Percentiles rank a stretch among this genome's conserved stretches.
These are phyloP conservation scores for Crematogaster levior DNA, from an alignment of 2,888 invertebrate genomes.

Conservation along the genomic window DNA sequence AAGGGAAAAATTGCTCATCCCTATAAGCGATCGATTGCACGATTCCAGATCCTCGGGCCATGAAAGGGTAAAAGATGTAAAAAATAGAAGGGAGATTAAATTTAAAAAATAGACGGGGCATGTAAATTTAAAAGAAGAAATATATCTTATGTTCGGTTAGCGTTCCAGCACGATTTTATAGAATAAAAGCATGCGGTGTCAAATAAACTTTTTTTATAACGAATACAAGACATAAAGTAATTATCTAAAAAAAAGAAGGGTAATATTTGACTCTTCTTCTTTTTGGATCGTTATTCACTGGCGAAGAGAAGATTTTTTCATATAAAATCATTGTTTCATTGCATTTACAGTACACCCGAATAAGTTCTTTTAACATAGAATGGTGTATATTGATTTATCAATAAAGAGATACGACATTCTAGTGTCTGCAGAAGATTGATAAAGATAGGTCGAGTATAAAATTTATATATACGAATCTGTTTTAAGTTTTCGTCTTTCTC, in stretches of 20 bases:
- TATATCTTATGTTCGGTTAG: slow-evolving; percentile 7
- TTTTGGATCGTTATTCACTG: too few relatives aligned
- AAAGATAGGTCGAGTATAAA: neutral
- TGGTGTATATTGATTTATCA: neutral
- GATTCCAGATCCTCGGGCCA: slow-evolving; percentile 25
- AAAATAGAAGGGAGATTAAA: neutral
- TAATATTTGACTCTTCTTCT: too few relatives aligned
- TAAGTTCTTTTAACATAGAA: neutral
- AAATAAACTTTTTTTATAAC: neutral
- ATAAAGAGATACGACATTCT: neutral
- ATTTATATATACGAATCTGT: slow-evolving; percentile 3
- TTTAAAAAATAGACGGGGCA: neutral
- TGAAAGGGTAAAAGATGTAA: neutral
- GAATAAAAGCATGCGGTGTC: neutral
- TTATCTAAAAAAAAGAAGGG: too few relatives aligned
- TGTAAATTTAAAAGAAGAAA: slow-evolving; percentile 17
- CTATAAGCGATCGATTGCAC: slow-evolving; percentile 52
- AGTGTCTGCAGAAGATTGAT: neutral
- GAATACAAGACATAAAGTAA: too few relatives aligned
- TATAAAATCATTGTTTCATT: too few relatives aligned
- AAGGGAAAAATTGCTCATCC: slow-evolving; percentile 34
- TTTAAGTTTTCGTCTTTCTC: neutral
- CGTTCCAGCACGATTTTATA: neutral
- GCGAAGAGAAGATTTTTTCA: too few relatives aligned
- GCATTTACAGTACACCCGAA: neutral